These are phyloP conservation scores for Mystacornis crossleyi DNA, from an alignment of 2,113 vertebrate genomes.

Conservation along the genomic window DNA sequence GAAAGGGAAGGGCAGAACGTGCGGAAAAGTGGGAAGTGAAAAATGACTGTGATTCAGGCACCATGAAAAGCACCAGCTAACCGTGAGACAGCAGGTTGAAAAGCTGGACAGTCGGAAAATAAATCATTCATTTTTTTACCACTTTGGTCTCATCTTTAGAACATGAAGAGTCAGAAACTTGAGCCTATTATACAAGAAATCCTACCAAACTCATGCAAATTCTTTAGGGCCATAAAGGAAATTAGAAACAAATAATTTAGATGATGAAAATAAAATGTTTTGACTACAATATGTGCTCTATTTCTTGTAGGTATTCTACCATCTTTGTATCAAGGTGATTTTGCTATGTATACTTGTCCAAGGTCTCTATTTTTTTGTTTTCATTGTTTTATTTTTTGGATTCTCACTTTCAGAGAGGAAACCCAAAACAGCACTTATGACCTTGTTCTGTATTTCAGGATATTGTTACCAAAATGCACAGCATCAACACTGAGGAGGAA, in stretches of 20 bases:
- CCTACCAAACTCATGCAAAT: neutral
- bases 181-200: neutral
- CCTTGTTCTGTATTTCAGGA: neutral
- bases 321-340: neutral
- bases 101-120: neutral
- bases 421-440: neutral
- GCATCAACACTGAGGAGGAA: neutral
- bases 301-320: neutral
- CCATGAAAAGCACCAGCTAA: neutral
- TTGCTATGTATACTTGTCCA: neutral
- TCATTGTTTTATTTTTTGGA: rapidly evolving
- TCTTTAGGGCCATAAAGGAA: neutral
- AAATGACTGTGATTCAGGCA: neutral
- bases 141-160: neutral
- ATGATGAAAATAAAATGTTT: neutral
- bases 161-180: neutral
- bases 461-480: neutral
- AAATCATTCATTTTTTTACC: neutral
- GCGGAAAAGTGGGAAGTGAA: neutral
- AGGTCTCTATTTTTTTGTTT: neutral
- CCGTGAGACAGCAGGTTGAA: neutral
- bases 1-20: neutral
- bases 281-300: neutral
- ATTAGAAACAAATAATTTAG: neutral
- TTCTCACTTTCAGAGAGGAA: neutral